Evolutionary conservation across 2,797 vertebrate species (phyloP), one percentile per base, ranked within the genome.

Genomic region (Urosaurus nigricauda): DNA sequence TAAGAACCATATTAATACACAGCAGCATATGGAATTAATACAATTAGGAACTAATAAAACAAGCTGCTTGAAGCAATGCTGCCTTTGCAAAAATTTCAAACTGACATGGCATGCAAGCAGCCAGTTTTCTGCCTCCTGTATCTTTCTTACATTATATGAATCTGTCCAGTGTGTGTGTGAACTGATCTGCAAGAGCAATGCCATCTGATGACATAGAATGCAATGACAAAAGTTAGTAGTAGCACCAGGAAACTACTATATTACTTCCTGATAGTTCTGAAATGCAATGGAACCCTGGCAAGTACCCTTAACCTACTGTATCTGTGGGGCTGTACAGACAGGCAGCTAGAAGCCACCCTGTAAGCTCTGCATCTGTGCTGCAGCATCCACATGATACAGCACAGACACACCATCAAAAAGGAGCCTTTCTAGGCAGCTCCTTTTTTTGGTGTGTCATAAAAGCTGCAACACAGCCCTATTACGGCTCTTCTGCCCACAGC

Each of bases 1-100:
- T 83, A 89, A 90, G 79, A 91, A 96, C 85, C 88, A 88, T 95
- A 95, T 93, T 97, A 96, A 96, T 95, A 97, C 95, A 95, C 89
- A 93, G n/a, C 91, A 94, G 94, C 94, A 94, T 97, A 97, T 95
- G 94, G 96, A 97, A 96, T 96, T 96, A 96, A 97, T 97, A 97
- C 96, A 97, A 94, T 95, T 92, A 92, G 88, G 79, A 94, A 85
- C 88, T 94, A 83, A 93, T 93, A 93, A 92, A 95, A 93, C 90
- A 94, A 93, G 65, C 90, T 94, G 88, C 91, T 94, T 77, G 83
- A 74, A 94, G 83, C 85, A 89, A 85, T 94, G 81, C 90, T 93
- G 86, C 79, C 90, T 68, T 92, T 93, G 93, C 84, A 95, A 94
- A 43, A 94, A 95, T 87, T 90, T 88, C 89, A 88, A 92, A 86